A percentile compares a stretch with the other conserved stretches of the same genome.
These are phyloP conservation scores for Vulpes vulpes DNA, from an alignment of 2,113 vertebrate genomes.

Conservation along the genomic window DNA sequence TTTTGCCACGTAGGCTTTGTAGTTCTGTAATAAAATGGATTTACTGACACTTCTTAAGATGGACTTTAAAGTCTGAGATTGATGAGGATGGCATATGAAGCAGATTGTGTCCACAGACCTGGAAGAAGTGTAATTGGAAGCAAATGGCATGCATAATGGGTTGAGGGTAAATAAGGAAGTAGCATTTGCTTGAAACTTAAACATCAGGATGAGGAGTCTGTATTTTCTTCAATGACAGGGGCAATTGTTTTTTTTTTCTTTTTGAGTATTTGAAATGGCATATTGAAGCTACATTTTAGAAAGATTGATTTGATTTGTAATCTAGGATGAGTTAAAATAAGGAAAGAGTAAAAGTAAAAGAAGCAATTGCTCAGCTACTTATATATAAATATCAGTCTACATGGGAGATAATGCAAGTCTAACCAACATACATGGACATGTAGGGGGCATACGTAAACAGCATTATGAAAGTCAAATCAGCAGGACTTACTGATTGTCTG, in stretches of 20 bases:
- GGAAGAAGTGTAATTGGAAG: constrained; percentile 33
- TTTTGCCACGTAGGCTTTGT: background rate
- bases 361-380: background rate
- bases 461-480: background rate
- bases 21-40: constrained; percentile 54
- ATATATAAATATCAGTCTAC: background rate
- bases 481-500: background rate
- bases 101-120: background rate
- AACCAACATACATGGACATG: background rate
- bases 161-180: background rate
- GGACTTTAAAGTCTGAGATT: constrained; percentile 41
- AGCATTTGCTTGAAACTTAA: background rate
- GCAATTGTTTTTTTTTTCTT: constrained; percentile 7
- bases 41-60: constrained; percentile 53
- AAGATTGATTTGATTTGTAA: constrained; percentile 43
- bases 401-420: background rate
- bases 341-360: background rate
- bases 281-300: constrained; percentile 27
- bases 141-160: background rate
- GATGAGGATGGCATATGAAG: background rate
- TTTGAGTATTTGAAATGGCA: background rate
- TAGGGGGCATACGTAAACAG: background rate
- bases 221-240: constrained; percentile 35
- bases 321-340: constrained; percentile 12
- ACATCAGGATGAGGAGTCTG: background rate